These are phyloP conservation scores for Tragelaphus imberbis DNA, from an alignment of 2,113 vertebrate species.

Conservation along the genomic window DNA sequence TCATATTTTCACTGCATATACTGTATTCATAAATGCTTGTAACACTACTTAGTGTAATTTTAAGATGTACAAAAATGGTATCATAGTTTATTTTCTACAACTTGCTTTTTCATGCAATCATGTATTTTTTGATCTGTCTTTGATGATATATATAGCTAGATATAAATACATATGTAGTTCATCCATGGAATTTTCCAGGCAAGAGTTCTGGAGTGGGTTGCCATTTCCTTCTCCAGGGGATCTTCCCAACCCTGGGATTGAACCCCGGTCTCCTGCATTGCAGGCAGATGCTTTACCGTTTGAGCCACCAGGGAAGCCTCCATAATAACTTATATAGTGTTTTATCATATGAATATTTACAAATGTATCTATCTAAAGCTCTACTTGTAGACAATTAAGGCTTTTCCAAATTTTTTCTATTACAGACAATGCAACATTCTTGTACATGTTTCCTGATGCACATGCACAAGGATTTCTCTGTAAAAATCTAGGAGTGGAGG, in stretches of 20 bases:
- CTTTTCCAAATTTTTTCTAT: background rate
- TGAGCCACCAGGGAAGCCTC: no score
- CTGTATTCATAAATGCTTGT: background rate
- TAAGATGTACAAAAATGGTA: conserved; percentile 18
- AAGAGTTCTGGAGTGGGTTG: no score
- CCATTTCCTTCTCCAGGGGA: no score
- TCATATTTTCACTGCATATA: background rate
- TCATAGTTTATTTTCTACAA: conserved; percentile 26
- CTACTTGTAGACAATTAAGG: background rate
- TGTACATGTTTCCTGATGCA: background rate
- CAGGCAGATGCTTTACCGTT: no score
- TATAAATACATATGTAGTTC: background rate
- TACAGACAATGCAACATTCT: background rate
- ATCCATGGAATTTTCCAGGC: background rate
- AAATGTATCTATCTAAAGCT: conserved; percentile 17
- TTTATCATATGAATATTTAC: conserved; percentile 35
- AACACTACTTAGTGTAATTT: background rate
- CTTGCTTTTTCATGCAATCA: conserved; percentile 15
- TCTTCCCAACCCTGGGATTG: no score
- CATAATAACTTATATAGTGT: background rate
- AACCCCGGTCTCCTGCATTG: no score
- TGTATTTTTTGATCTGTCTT: conserved; percentile 24
- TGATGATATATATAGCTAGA: background rate
- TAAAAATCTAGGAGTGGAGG: background rate
- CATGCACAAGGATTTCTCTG: background rate